Base-by-base conservation (phyloP, 2,888 invertebrate genomes). In the Lasioglossum zephyrum region DNA sequence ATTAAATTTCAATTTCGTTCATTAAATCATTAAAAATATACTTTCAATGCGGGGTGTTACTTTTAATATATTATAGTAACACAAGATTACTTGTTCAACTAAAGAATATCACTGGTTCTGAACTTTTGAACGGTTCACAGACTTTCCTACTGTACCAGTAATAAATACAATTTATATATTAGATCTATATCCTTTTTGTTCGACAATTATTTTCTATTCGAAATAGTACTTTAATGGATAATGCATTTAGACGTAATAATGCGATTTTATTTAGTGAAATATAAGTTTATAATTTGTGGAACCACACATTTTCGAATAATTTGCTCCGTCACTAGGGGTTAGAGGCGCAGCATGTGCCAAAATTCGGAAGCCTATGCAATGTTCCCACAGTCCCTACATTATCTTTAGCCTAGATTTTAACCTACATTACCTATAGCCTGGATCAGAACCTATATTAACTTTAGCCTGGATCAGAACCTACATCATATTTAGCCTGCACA, bases 321-420 rank as follows among this genome's bases (percentile, higher is more conserved):
- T 11, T n/a, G 0, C 4, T 0, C n/a, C n/a, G 11, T 11, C 57
- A n/a, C 57, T n/a, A n/a, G 4, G n/a, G n/a, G n/a, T 11, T 8
- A 11, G 57, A n/a, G 57, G 57, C 57, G n/a, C 4, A 9, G 4
- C 9, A 8, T 11, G 57, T 57, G n/a, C n/a, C n/a, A 11, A 57
- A n/a, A 57, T 22, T 57, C 49, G 22, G 22, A 49, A 49, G 49
- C 18, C 22, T 49, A 6, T 49, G 2, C 11, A 9, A 11, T 44
- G 41, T 44, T 3, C 41, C 41, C 41, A 44, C 41, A 44, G 11
- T 44, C 11, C 3, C 41, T 44, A 44, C 41, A 44, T 44, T 11
- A 44, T 0, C 41, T 41, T 41, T 41, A 41, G 41, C 9, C 41
- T 41, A 9, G 41, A 41, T 11, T 41, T 2, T 8, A 41, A 41